Conservation (phyloP, 2,113 vertebrate species). For the Ammospiza nelsoni region DNA sequence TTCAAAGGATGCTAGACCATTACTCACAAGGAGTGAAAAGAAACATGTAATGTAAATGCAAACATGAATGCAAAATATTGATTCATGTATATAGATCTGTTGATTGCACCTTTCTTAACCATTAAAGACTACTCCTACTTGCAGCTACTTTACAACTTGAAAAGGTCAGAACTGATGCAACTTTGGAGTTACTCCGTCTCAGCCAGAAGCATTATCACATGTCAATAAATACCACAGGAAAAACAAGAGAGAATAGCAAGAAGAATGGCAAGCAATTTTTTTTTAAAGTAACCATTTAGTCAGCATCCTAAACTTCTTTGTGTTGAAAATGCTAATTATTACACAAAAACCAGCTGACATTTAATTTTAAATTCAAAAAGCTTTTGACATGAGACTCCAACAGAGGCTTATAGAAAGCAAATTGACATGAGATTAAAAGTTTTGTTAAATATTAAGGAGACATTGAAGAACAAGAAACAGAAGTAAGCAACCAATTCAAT, state of each 20-base stretch:
- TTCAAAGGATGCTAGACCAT: not conserved
- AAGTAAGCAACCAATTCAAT: not conserved
- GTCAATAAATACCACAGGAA: not conserved
- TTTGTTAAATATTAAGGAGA: not conserved
- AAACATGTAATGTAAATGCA: not conserved
- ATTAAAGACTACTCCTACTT: not conserved
- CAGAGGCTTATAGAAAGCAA: not conserved
- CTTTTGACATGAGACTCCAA: not conserved
- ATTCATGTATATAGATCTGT: not conserved
- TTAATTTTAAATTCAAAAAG: not conserved
- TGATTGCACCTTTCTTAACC: not conserved
- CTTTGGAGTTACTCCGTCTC: not conserved
- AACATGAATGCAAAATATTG: not conserved
- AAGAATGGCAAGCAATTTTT: not conserved
- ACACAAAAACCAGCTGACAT: not conserved
- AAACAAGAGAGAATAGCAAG: not conserved
- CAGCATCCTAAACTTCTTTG: not conserved
- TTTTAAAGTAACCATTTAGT: not conserved
- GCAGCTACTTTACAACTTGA: not conserved
- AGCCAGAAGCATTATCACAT: not conserved
- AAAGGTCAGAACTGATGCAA: not conserved
- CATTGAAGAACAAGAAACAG: not conserved
- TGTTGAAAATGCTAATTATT: not conserved
- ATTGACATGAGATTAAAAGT: not conserved
- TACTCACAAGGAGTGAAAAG: not conserved